Percentiles rank a stretch among this genome's conserved stretches.
phyloP scores from a whole-genome alignment of 2,888 invertebrate genomes.

The Empis stercorea region DNA sequence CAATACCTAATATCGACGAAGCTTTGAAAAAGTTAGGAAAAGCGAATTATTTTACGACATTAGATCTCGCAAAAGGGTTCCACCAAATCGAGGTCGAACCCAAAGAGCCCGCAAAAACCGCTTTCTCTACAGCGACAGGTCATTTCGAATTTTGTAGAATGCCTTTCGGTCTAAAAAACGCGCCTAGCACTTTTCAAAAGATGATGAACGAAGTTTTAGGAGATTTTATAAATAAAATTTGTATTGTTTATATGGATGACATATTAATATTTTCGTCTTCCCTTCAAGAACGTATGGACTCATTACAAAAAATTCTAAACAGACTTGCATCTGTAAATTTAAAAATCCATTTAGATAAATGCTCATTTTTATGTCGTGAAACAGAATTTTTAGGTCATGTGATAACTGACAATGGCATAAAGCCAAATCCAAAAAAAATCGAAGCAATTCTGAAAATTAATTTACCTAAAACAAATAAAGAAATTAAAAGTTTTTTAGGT shows the following conservation, averaged over 20 bases:
- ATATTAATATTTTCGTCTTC: constrained; percentile 5
- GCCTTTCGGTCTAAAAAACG: constrained; percentile 2
- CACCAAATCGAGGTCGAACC: constrained; percentile 1
- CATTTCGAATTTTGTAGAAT: constrained; percentile 3
- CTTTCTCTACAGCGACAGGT: constrained; percentile 1
- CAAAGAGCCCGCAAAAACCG: constrained; percentile 3
- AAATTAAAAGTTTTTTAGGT: too few species aligned
- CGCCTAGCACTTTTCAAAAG: constrained; percentile 3
- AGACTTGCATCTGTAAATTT: constrained; percentile 8
- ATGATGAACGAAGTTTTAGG: constrained; percentile 2
- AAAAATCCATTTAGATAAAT: constrained; percentile 4
- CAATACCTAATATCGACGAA: too few species aligned
- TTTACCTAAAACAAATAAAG: too few species aligned
- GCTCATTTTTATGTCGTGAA: constrained; percentile 1
- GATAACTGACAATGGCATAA: too few species aligned
- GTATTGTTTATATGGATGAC: constrained; percentile 2
- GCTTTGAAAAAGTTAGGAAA: too few species aligned
- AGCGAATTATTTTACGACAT: too few species aligned
- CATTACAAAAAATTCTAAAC: constrained; percentile 14
- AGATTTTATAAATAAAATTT: constrained; percentile 3
- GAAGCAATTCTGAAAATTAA: too few species aligned
- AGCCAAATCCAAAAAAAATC: too few species aligned
- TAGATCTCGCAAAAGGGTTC: constrained; percentile 3
- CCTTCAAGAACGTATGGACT: constrained; percentile 18
- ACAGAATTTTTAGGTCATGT: constrained; percentile 4